phyloP scores from a whole-genome alignment of 2,888 invertebrate species.

The Catocala nupta region DNA sequence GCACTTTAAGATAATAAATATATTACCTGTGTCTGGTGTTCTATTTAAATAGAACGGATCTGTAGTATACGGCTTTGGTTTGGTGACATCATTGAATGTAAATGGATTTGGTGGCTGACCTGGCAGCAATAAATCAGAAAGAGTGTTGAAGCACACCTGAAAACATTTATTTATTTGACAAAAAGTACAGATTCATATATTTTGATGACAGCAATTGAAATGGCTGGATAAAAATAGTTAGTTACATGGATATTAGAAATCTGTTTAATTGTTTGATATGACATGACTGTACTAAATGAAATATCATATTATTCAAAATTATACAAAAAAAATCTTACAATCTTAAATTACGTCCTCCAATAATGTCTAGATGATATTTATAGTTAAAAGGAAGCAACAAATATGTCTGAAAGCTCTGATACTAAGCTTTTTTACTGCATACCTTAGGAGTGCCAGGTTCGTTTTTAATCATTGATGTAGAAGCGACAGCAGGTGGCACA shows the following conservation, averaged over 20 bases:
- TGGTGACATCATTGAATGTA: constrained; percentile 61
- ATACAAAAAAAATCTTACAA: too few species aligned
- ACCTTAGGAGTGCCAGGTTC: constrained; percentile 58
- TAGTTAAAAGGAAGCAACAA: too few species aligned
- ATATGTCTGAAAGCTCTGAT: too few species aligned
- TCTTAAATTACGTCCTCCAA: too few species aligned
- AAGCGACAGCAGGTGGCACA: constrained; percentile 54
- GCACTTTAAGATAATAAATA: background rate
- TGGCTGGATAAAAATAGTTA: too few species aligned
- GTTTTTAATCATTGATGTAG: constrained; percentile 43
- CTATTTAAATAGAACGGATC: constrained; percentile 63
- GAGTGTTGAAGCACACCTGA: constrained; percentile 71
- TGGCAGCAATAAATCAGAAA: constrained; percentile 68
- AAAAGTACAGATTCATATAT: background rate
- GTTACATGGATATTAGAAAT: too few species aligned
- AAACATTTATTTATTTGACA: background rate
- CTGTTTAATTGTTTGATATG: too few species aligned
- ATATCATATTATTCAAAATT: too few species aligned
- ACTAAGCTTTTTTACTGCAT: background rate
- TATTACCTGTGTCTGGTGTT: constrained; percentile 41
- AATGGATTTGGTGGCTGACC: constrained; percentile 63
- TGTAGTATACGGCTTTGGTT: constrained; percentile 58
- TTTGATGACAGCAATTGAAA: too few species aligned
- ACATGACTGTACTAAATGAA: too few species aligned
- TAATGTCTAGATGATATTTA: too few species aligned